Conservation (phyloP, 2,888 invertebrate genomes). For the Chymomyza fuscimana region DNA sequence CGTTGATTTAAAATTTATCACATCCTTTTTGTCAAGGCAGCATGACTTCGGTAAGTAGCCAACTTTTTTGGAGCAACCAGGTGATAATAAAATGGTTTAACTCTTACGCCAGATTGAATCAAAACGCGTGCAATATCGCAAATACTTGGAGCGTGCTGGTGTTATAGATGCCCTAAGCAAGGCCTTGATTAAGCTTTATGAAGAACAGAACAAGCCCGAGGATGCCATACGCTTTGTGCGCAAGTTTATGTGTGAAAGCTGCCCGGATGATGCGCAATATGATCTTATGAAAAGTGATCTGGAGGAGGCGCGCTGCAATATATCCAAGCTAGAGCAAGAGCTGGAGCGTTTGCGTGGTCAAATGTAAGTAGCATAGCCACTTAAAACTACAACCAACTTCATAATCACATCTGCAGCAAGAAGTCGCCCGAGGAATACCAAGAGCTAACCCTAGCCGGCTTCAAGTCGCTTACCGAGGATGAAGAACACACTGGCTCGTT, state of each 20-base stretch:
- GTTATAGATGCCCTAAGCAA: conserved; percentile 79
- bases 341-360: conserved; percentile 75
- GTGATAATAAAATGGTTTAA: no score
- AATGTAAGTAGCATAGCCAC: conserved; percentile 63
- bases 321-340: conserved; percentile 74
- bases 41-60: conserved; percentile 77
- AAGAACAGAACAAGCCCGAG: conserved; percentile 79
- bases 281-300: conserved; percentile 76
- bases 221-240: conserved; percentile 79
- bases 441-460: conserved; percentile 81
- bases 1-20: conserved; percentile 37
- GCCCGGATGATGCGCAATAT: conserved; percentile 77
- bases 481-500: conserved; percentile 82
- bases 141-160: conserved; percentile 79
- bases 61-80: neutral
- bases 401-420: conserved; percentile 57
- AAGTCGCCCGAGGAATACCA: conserved; percentile 77
- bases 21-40: conserved; percentile 13
- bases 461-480: conserved; percentile 80
- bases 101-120: conserved; percentile 73
- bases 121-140: conserved; percentile 79
- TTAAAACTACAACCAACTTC: neutral
- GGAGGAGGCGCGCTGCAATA: conserved; percentile 73
- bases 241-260: conserved; percentile 78
- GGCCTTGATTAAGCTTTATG: conserved; percentile 78